Percentiles rank a stretch among this genome's conserved stretches.
These are phyloP conservation scores for Sarotherodon lohbergeri DNA, from an alignment of 2,113 vertebrate genomes.

Conservation along the genomic window DNA sequence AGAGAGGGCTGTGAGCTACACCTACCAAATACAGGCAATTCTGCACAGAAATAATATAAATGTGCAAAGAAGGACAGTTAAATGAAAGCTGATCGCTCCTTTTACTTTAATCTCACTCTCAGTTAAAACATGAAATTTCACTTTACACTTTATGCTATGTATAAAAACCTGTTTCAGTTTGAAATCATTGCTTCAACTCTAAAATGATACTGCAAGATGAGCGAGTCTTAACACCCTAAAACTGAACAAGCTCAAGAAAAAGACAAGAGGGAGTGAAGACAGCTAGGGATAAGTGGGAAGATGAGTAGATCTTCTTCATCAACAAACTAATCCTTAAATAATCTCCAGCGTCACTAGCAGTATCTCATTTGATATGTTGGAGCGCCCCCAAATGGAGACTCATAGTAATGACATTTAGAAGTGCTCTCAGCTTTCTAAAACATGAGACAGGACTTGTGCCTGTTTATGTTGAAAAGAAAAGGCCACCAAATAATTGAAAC, in stretches of 20 bases:
- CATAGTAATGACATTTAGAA: accelerated
- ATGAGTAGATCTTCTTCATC: background rate
- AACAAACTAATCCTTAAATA: background rate
- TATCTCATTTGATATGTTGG: background rate
- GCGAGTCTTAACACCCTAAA: background rate
- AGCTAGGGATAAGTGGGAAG: background rate
- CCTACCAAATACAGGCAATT: background rate
- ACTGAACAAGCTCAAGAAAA: background rate
- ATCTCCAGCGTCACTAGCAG: background rate
- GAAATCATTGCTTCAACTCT: background rate
- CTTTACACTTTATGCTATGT: background rate
- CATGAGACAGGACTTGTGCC: accelerated
- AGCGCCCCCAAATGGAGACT: background rate
- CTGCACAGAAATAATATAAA: background rate
- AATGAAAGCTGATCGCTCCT: background rate
- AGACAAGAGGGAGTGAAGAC: background rate
- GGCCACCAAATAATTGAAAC: background rate
- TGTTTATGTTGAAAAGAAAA: background rate
- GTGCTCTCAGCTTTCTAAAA: background rate
- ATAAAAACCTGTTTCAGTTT: background rate
- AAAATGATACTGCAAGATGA: background rate
- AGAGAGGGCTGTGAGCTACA: background rate
- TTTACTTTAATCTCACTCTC: background rate
- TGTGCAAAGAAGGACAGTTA: background rate
- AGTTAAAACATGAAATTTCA: background rate